Evolutionary conservation across 2,797 vertebrate species (phyloP).

Genomic region (Xenopus petersii): DNA sequence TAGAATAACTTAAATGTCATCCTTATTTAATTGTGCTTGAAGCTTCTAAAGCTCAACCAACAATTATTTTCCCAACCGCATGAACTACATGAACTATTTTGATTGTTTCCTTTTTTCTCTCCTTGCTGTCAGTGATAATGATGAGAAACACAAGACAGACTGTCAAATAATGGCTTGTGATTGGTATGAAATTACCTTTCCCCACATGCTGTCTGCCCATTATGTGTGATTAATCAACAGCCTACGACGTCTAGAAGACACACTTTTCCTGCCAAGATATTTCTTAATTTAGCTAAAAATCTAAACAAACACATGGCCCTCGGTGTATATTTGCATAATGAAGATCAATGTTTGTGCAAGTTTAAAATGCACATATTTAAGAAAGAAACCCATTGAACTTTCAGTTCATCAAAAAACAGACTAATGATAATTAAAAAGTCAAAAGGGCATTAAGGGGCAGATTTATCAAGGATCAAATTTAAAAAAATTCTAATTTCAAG

Average conservation of each 20-base stretch:
- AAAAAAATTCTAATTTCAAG: too few relatives aligned
- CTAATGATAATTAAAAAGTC: slow-evolving; percentile 47
- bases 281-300: slow-evolving; percentile 54
- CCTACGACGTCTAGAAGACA: slow-evolving; percentile 62
- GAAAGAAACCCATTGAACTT: slow-evolving; percentile 55
- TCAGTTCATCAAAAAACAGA: slow-evolving; percentile 58
- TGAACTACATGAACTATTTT: slow-evolving; percentile 5
- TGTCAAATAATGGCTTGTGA: slow-evolving; percentile 78
- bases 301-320: slow-evolving; percentile 49
- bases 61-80: too few relatives aligned
- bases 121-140: slow-evolving; percentile 8
- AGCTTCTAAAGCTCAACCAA: too few relatives aligned
- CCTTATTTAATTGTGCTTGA: too few relatives aligned
- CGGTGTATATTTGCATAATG: slow-evolving; percentile 71
- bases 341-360: slow-evolving; percentile 65
- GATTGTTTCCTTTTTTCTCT: too few relatives aligned
- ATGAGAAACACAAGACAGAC: slow-evolving; percentile 55
- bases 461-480: too few relatives aligned
- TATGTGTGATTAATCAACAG: slow-evolving; percentile 74
- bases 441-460: too few relatives aligned
- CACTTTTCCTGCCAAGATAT: slow-evolving; percentile 51
- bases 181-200: slow-evolving; percentile 80
- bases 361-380: slow-evolving; percentile 67
- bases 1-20: too few relatives aligned
- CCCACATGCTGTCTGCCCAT: slow-evolving; percentile 66